A percentile compares a stretch with the other conserved stretches of the same genome.
Evolutionary conservation across 1,140 invertebrate species (phyloP).

Genomic region (Halyomorpha halys): DNA sequence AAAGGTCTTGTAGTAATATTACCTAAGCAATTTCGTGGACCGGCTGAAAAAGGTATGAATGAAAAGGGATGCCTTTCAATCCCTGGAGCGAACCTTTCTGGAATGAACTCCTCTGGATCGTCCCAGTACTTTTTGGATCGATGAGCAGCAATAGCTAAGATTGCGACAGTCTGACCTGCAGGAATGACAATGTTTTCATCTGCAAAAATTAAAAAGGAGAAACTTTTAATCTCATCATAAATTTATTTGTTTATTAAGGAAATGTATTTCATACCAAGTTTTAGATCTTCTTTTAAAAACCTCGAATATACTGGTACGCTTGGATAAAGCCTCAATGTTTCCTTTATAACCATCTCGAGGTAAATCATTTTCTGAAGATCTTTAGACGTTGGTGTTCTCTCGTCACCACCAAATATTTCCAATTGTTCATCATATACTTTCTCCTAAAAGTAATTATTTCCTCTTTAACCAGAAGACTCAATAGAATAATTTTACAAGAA

Average conservation of each 20-base stretch:
- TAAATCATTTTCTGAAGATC: constrained; percentile 49
- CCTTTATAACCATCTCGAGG: constrained; percentile 50
- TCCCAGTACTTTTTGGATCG: constrained; percentile 45
- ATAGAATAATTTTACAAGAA: neutral
- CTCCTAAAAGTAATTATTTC: constrained; percentile 38
- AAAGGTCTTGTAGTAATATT: neutral
- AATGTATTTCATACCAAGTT: constrained; percentile 41
- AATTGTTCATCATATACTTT: constrained; percentile 47
- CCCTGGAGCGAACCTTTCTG: constrained; percentile 50
- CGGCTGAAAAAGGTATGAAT: constrained; percentile 50
- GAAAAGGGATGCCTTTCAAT: constrained; percentile 37
- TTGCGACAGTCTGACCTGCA: constrained; percentile 42
- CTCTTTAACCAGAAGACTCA: neutral
- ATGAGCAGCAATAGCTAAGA: constrained; percentile 50
- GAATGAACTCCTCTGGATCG: constrained; percentile 47
- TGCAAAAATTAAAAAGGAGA: neutral
- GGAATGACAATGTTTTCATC: constrained; percentile 35
- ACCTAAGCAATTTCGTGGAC: constrained; percentile 48
- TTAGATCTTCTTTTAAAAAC: constrained; percentile 45
- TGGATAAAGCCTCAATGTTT: constrained; percentile 51
- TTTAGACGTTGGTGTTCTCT: constrained; percentile 38
- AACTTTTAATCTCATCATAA: neutral
- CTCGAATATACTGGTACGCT: constrained; percentile 53
- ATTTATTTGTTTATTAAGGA: neutral
- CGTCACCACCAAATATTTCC: constrained; percentile 41